Evolutionary conservation across 2,888 invertebrate species (phyloP), one percentile per base, ranked within the genome.

Genomic region (Aspidiotus rigidus): DNA sequence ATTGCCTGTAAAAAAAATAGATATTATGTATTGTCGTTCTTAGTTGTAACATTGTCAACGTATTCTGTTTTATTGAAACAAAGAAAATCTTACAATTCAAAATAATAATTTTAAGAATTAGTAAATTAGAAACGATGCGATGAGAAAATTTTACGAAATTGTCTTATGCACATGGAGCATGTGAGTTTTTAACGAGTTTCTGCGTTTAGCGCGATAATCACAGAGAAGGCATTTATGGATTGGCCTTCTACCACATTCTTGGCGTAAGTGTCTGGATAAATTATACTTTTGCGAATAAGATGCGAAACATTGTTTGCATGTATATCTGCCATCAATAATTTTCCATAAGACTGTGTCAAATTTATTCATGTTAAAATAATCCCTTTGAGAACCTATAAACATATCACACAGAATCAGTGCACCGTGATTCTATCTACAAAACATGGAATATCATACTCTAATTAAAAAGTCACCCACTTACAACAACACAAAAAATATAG

Each of bases 221-320:
- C 75, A 75, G 13, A 67, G 28, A 7, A 60, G 67, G 54, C 75
- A 75, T 8, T 67, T 63, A 67, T 75, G 76, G 59, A 73, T 72
- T 13, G 76, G 76, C 44, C 75, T 74, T 28, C 74, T 73, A n/a
- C 72, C 69, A 44, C 71, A 72, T 53, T 72, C 71, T 28, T 57
- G 56, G 8, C 71, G 69, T 28, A 77, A 74, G 70, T 79, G 79
- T 42, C 78, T 76, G 49, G 76, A 77, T 59, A 79, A 72, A 6
- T 78, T 77, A 70, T 78, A 77, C 73, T 75, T 77, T 78, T 78
- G 79, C 70, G 78, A 78, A 75, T 79, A 79, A 2, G 49, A 54
- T 49, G 63, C 49, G 7, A 55, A n/a, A 28, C 71, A 72, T n/a
- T 53, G 54, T 2, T 39, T 60, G 44, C 72, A 72, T 9, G 11